phyloP scores from a whole-genome alignment of 2,888 invertebrate species.

The Hydropsyche betteni region DNA sequence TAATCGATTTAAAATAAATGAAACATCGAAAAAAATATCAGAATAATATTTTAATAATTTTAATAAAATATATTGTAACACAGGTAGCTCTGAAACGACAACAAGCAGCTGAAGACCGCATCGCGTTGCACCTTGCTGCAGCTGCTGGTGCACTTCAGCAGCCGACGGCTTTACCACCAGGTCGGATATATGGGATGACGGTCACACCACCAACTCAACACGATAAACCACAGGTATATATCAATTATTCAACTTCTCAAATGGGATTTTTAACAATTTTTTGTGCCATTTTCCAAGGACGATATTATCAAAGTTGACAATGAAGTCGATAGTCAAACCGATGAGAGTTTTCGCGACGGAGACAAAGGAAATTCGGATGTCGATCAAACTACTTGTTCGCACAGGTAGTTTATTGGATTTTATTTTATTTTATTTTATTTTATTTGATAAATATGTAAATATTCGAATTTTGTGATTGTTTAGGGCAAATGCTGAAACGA shows the following conservation, averaged over 20 bases:
- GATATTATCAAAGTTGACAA: constrained; percentile 48
- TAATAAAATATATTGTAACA: constrained; percentile 43
- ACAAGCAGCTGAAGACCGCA: constrained; percentile 97
- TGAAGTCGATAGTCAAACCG: constrained; percentile 40
- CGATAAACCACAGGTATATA: not conserved
- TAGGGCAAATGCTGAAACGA: not conserved
- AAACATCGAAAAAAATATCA: constrained; percentile 20
- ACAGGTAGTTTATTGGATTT: constrained; percentile 6
- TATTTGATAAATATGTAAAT: not conserved
- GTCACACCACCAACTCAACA: constrained; percentile 79
- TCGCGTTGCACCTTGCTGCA: constrained; percentile 91
- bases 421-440: too few relatives aligned
- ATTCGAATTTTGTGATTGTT: not conserved
- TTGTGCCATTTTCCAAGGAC: constrained; percentile 37
- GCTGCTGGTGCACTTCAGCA: constrained; percentile 63
- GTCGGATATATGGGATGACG: constrained; percentile 89
- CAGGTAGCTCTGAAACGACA: constrained; percentile 95
- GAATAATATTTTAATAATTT: constrained; percentile 15
- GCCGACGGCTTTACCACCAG: constrained; percentile 76
- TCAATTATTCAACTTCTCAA: not conserved
- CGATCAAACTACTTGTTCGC: constrained; percentile 5
- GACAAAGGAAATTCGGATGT: not conserved
- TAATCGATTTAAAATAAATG: too few relatives aligned
- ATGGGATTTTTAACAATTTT: not conserved
- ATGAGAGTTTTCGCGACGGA: constrained; percentile 1